Conservation (phyloP, 2,888 invertebrate genomes). For the Meteorus colon region DNA sequence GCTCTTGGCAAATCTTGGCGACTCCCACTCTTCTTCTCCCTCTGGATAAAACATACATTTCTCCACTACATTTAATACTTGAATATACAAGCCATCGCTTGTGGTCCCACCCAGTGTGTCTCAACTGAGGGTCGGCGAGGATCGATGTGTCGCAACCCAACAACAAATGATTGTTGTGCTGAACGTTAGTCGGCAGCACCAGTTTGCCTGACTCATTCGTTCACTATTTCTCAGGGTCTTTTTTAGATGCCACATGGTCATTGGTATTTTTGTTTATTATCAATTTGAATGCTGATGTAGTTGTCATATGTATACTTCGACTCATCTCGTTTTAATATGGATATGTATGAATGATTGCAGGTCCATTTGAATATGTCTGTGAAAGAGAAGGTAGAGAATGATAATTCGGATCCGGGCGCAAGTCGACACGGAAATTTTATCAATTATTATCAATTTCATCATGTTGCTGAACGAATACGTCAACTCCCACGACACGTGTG, state of each 20-base stretch:
- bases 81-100: neutral
- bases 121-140: conserved; percentile 20
- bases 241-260: neutral
- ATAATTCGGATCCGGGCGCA: conserved; percentile 81
- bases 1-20: conserved; percentile 61
- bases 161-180: conserved; percentile 2
- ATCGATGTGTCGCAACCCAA: conserved; percentile 21
- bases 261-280: neutral
- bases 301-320: neutral
- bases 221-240: neutral
- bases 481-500: conserved; percentile 77
- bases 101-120: neutral
- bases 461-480: conserved; percentile 80
- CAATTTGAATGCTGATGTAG: neutral
- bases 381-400: conserved; percentile 13
- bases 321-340: neutral
- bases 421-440: conserved; percentile 89
- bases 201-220: neutral
- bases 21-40: conserved; percentile 38
- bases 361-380: neutral
- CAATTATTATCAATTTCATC: conserved; percentile 89
- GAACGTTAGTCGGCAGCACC: conserved; percentile 42
- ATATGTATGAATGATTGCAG: conserved; percentile 4
- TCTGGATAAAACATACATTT: conserved; percentile 36
- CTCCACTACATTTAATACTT: conserved; percentile 1